Evolutionary conservation across 2,888 invertebrate species (phyloP).

Genomic region (Mermis nigrescens): DNA sequence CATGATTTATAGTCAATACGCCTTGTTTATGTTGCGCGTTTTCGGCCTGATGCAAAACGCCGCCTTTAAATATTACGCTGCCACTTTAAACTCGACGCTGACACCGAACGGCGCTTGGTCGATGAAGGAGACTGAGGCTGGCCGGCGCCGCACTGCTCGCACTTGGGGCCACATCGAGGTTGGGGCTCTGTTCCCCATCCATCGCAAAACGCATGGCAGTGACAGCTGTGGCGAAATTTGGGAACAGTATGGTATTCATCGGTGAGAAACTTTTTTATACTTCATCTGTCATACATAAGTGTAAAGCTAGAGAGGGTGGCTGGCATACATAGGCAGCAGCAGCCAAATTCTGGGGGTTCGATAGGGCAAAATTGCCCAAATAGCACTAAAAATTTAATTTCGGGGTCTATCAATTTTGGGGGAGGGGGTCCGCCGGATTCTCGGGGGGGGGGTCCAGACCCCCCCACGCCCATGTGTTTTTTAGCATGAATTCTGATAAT

Average conservation of each 20-base stretch:
- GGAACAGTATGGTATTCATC: constrained; percentile 55
- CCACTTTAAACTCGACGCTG: neutral
- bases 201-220: constrained; percentile 25
- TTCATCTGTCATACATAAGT: too few species aligned
- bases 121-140: neutral
- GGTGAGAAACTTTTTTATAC: too few species aligned
- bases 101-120: neutral
- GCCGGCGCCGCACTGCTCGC: neutral
- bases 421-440: too few species aligned
- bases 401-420: too few species aligned
- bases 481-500: too few species aligned
- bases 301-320: too few species aligned
- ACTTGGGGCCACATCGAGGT: constrained; percentile 10
- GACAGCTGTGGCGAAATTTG: constrained; percentile 45
- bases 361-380: too few species aligned
- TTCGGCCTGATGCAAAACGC: constrained; percentile 2
- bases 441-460: too few species aligned
- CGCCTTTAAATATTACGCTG: neutral
- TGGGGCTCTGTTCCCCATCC: constrained; percentile 15
- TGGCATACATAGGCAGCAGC: too few species aligned
- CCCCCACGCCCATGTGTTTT: too few species aligned
- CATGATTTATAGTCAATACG: constrained; percentile 6
- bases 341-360: too few species aligned
- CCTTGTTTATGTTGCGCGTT: constrained; percentile 3
- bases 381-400: too few species aligned